These are phyloP conservation scores for Tachina fera DNA, from an alignment of 2,888 invertebrate species.

Conservation along the genomic window DNA sequence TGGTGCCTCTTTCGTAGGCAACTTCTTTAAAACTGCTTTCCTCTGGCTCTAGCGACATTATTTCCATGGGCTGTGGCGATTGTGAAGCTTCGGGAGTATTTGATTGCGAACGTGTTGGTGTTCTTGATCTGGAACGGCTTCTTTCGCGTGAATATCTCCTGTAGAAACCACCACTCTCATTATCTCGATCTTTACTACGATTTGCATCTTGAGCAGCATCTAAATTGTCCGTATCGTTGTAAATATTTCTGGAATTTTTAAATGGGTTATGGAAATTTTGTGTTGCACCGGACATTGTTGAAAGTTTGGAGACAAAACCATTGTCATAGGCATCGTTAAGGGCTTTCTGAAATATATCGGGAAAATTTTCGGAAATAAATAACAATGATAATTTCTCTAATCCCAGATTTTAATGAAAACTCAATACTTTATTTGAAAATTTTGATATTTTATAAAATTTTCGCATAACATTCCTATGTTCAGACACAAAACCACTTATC, in stretches of 20 bases:
- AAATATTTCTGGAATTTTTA: constrained; percentile 68
- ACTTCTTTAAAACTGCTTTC: constrained; percentile 62
- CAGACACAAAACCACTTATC: too few species aligned
- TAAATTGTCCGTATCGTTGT: constrained; percentile 33
- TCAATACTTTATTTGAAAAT: too few species aligned
- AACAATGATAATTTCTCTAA: neutral
- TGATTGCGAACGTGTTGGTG: constrained; percentile 75
- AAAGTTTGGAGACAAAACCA: constrained; percentile 36
- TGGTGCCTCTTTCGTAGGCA: constrained; percentile 77
- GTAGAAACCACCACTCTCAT: constrained; percentile 52
- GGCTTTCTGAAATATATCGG: constrained; percentile 41
- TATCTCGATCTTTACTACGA: constrained; percentile 40
- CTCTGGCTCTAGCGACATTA: neutral
- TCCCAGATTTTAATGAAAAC: neutral
- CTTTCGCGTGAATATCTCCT: constrained; percentile 68
- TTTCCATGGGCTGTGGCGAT: constrained; percentile 73
- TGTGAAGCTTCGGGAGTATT: constrained; percentile 76
- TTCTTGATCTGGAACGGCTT: constrained; percentile 76
- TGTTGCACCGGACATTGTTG: constrained; percentile 28
- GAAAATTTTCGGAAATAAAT: neutral
- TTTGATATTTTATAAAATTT: too few species aligned
- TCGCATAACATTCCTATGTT: too few species aligned
- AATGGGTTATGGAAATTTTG: constrained; percentile 76
- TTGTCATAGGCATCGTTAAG: constrained; percentile 48
- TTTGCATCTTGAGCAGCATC: constrained; percentile 14